Base-by-base conservation (phyloP, 1,140 invertebrate species). In the Formica selysi region DNA sequence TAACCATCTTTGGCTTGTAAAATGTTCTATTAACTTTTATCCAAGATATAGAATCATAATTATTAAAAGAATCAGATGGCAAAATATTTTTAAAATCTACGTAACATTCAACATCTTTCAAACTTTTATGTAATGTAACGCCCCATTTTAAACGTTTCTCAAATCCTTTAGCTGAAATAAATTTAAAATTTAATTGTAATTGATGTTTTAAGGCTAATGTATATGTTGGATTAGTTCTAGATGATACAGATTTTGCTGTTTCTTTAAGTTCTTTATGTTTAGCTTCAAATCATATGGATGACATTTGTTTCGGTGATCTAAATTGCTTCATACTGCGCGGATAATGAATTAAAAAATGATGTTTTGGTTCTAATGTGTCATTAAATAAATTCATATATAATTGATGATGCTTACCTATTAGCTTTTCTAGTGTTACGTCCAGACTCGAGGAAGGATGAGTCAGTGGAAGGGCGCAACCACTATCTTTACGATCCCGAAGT, bases 11-110 rank as follows among this genome's bases (percentile, higher is more conserved):
- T 44, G 8, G 41, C 11, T 44, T 11, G 11, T 44, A 44, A 44
- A 76, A 61, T n/a, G 57, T 61, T 61, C 73, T 36, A 26, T 76
- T 76, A 41, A 62, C 38, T 76, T 76, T 76, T 41, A 76, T 11
- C 36, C 36, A 76, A 41, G 73, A 76, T 16, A 76, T 0, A 26
- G 1, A 76, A 29, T 62, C 41, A 62, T 41, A 76, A 44, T 29
- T 26, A 41, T 76, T 7, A 76, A 59, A 74, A 41, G 22, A 76
- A 76, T 11, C 22, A 62, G 4, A 38, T 0, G 22, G 13, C 3
- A 76, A 10, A 29, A 76, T 62, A 41, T 3, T 19, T n/a, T 11
- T 76, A 61, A 76, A 76, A 22, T 61, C 10, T 3, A 2, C 19
- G 13, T 19, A 62, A 19, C 5, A 6, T 6, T 65, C 19, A n/a